Base-by-base conservation (phyloP, 1,140 invertebrate genomes). In the Camponotus floridanus region DNA sequence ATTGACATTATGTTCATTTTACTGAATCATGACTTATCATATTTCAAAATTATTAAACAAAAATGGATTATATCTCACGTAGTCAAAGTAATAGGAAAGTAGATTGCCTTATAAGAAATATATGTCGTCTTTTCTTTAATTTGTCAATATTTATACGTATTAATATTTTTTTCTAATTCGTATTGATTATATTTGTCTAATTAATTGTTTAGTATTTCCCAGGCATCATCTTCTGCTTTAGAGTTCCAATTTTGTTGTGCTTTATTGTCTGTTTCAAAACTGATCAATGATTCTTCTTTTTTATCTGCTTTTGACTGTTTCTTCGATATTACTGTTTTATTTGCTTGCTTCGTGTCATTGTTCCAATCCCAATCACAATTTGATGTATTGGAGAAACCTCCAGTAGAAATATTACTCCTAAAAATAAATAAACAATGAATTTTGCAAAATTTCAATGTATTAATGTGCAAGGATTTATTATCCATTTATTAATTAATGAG, bases 171-270 rank as follows among this genome's bases (percentile, higher is more conserved):
- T 13, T 48, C 36, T 74, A 67, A 67, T 67, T 79, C 80, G 65
- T 33, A 76, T 73, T 73, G 87, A 76, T 85, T 73, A 36, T 42
- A 86, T 86, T 71, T 68, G 36, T 51, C 18, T 18, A 57, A 73
- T 93, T 95, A 96, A 91, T 96, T 94, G 92, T 96, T 96, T 84
- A 96, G 88, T 92, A 96, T 95, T 87, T 96, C 94, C 96, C 96
- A 96, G 57, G 95, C 96, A 90, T 96, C 96, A 55, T 96, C 95
- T 89, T 96, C 96, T 31, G 95, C 90, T 92, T 94, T 95, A 55
- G 91, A 93, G 89, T 92, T 93, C 88, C 85, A 93, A 64, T 87
- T 89, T 57, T 83, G 62, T 42, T 92, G 90, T 78, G 93, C 91
- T 9, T 92, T 83, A 87, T 94, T 95, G 87, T 96, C 95, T 26